These are phyloP conservation scores for Enteromius anoplus DNA, from an alignment of 2,797 vertebrate species.

Conservation along the genomic window DNA sequence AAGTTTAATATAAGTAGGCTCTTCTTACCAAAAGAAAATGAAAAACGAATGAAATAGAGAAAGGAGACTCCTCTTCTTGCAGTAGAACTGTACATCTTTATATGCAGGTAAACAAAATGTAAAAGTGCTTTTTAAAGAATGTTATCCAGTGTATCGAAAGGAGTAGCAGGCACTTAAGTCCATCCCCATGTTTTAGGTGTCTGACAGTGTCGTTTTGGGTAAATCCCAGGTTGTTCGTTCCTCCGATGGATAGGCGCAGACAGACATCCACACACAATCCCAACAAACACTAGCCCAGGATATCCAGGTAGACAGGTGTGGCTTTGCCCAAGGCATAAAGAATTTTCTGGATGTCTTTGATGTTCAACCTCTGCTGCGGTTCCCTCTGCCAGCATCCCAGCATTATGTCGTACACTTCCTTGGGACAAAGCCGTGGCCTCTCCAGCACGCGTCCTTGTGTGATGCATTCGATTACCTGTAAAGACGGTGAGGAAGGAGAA, in stretches of 20 bases:
- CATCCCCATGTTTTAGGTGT: slow-evolving; percentile 82
- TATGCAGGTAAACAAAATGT: slow-evolving; percentile 76
- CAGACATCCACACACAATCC: slow-evolving; percentile 26
- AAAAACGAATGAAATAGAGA: slow-evolving; percentile 23
- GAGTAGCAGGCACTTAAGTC: slow-evolving; percentile 97
- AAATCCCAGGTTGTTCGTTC: slow-evolving; percentile 57
- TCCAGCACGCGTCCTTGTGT: slow-evolving; percentile 96
- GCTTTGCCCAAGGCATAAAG: slow-evolving; percentile 93
- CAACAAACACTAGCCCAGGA: slow-evolving; percentile 84
- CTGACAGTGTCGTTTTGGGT: slow-evolving; percentile 69
- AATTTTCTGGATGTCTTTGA: slow-evolving; percentile 97
- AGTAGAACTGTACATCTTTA: slow-evolving; percentile 68
- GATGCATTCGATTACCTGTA: slow-evolving; percentile 97
- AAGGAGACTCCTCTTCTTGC: slow-evolving; percentile 56
- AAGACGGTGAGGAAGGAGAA: not conserved
- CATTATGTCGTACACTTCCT: slow-evolving; percentile 97
- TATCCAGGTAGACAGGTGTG: slow-evolving; percentile 97
- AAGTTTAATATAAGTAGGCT: slow-evolving; percentile 58
- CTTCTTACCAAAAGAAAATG: slow-evolving; percentile 63
- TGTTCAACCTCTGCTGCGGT: slow-evolving; percentile 93
- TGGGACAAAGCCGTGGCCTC: slow-evolving; percentile 91
- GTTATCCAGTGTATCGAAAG: slow-evolving; percentile 79
- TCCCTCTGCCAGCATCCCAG: slow-evolving; percentile 98
- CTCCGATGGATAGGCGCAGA: slow-evolving; percentile 35
- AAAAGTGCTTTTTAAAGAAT: slow-evolving; percentile 78